Evolutionary conservation across 2,888 invertebrate genomes (phyloP), one percentile per base, ranked within the genome.

Genomic region (Acronicta leporina): DNA sequence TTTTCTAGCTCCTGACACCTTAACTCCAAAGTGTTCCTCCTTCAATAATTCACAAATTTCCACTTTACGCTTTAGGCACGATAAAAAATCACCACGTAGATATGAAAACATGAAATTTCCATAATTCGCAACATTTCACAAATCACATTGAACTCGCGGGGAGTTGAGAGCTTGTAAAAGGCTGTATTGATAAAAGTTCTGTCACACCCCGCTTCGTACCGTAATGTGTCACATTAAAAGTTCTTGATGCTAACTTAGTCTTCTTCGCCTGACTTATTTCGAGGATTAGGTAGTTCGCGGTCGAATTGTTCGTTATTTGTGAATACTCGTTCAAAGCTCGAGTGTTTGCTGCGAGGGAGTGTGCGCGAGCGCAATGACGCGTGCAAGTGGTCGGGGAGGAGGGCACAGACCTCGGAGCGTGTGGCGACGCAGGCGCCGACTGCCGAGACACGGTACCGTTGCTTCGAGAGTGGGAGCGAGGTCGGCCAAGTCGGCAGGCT

Each of bases 351-450:
- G 54, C 52, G 57, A 50, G 63, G 61, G 69, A 61, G 59, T 61
- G 68, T 79, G 79, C 81, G 81, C 77, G 74, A 81, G 68, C 87
- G 89, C 86, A 85, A 70, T 78, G 83, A 85, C 73, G 85, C 86
- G 84, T 85, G 75, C 82, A 79, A 74, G 80, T 74, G 42, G 72
- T 51, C 64, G 76, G 71, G 66, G 76, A 74, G 78, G 92, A 87
- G 93, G 92, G 92, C 93, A 92, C 83, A 87, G 92, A 94, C 93
- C 93, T 89, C 90, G 54, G 53, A 75, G 67, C 83, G 83, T 84
- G 85, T 81, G 60, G 81, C 84, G 82, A 85, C 85, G 86, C 84
- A 81, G 84, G 85, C 85, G 86, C 85, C 80, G 88, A 87, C 86
- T 81, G 84, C 78, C 79, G 81, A 86, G 85, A 81, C 83, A 73